Conservation (phyloP, 2,113 vertebrate genomes). For the Campylomormyrus tamandua region DNA sequence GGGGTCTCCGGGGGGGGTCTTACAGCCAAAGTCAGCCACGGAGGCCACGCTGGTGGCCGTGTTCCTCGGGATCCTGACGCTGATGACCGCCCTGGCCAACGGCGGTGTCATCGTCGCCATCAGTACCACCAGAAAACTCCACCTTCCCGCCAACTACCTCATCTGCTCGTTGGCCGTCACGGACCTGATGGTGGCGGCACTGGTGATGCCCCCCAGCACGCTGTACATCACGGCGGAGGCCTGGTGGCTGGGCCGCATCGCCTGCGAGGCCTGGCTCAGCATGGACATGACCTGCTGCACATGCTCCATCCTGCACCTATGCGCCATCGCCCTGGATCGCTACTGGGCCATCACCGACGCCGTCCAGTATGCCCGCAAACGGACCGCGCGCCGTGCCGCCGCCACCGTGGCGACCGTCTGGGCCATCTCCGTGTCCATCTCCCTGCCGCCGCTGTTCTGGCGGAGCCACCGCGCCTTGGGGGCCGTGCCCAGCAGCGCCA, state of each 20-base stretch:
- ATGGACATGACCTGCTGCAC: slow-evolving; percentile 87
- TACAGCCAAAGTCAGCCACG: slow-evolving; percentile 54
- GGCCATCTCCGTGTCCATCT: slow-evolving; percentile 77
- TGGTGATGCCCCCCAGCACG: slow-evolving; percentile 84
- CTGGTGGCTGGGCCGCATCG: slow-evolving; percentile 73
- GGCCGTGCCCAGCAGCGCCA: slow-evolving; percentile 39
- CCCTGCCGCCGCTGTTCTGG: slow-evolving; percentile 81
- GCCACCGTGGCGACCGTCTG: slow-evolving; percentile 71
- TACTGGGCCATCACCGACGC: slow-evolving; percentile 89
- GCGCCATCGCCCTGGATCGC: slow-evolving; percentile 79
- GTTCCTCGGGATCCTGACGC: slow-evolving; percentile 64
- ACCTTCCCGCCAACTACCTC: slow-evolving; percentile 82
- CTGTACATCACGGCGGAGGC: slow-evolving; percentile 73
- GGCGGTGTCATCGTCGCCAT: slow-evolving; percentile 74
- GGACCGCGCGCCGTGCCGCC: slow-evolving; percentile 65
- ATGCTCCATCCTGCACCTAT: slow-evolving; percentile 82
- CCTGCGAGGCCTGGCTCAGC: slow-evolving; percentile 81
- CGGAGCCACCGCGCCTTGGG: slow-evolving; percentile 53
- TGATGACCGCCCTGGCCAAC: slow-evolving; percentile 71
- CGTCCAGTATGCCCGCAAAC: slow-evolving; percentile 72
- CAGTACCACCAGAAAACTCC: slow-evolving; percentile 79
- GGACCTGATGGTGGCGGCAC: slow-evolving; percentile 75
- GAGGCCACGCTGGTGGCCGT: slow-evolving; percentile 68
- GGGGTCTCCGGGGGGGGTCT: slow-evolving; percentile 45
- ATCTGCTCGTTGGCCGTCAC: slow-evolving; percentile 84